Evolutionary conservation across 2,113 vertebrate genomes (phyloP).

Genomic region (Glaucomys volans): DNA sequence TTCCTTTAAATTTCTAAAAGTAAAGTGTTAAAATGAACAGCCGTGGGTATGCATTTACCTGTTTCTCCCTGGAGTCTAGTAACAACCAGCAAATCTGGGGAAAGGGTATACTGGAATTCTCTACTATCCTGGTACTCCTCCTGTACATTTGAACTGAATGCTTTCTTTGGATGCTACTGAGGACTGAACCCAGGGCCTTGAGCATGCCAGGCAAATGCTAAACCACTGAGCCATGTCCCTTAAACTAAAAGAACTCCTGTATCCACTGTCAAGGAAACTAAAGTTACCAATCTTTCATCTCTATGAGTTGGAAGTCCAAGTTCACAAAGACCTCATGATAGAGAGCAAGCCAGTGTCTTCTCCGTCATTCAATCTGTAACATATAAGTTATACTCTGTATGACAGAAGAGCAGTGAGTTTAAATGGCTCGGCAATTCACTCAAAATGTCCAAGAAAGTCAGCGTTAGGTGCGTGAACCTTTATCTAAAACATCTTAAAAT

Average conservation of each 20-base stretch:
- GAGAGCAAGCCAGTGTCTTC: neutral
- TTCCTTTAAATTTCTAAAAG: neutral
- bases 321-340: neutral
- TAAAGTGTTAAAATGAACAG: neutral
- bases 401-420: neutral
- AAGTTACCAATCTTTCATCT: neutral
- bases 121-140: neutral
- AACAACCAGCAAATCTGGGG: neutral
- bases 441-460: neutral
- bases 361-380: neutral
- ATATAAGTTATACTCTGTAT: neutral
- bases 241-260: constrained; percentile 11
- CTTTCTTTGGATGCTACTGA: too few species aligned
- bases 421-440: neutral
- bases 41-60: neutral
- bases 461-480: neutral
- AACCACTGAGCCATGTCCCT: too few species aligned
- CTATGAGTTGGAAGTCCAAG: neutral
- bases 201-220: too few species aligned
- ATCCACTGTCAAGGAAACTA: constrained; percentile 24
- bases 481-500: constrained; percentile 13
- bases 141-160: neutral
- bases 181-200: too few species aligned
- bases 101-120: neutral
- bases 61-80: neutral